phyloP scores from a whole-genome alignment of 2,797 vertebrate genomes.

The Cirrhinus molitorella region DNA sequence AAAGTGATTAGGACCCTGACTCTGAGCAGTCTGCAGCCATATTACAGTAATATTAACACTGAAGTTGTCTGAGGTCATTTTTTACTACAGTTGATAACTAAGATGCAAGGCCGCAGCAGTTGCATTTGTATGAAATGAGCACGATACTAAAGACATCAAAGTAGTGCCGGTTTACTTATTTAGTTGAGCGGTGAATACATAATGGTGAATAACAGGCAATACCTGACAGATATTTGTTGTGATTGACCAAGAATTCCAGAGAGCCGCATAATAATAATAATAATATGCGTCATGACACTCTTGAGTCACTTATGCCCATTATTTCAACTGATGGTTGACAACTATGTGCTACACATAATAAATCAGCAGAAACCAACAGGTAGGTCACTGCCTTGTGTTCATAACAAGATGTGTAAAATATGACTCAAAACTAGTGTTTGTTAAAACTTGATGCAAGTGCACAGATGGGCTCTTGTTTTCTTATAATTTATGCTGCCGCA shows the following conservation, averaged over 20 bases:
- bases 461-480: constrained; percentile 37
- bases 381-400: constrained; percentile 7
- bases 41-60: not conserved
- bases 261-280: not conserved
- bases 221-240: not conserved
- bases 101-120: not conserved
- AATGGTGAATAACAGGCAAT: not conserved
- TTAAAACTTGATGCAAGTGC: constrained; percentile 31
- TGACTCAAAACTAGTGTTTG: constrained; percentile 8
- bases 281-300: not conserved
- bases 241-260: not conserved
- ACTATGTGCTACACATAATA: not conserved
- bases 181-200: not conserved
- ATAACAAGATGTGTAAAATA: constrained; percentile 4
- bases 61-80: not conserved
- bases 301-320: not conserved
- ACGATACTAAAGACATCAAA: not conserved
- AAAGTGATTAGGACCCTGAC: not conserved
- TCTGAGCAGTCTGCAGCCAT: not conserved
- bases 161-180: not conserved
- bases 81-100: not conserved
- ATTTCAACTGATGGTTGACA: not conserved
- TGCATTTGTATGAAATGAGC: not conserved
- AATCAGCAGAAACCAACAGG: not conserved
- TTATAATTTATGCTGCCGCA: constrained; percentile 24